Percentiles rank a stretch among this genome's conserved stretches.
phyloP scores from a whole-genome alignment of 2,797 vertebrate genomes.

The Astyanax mexicanus region DNA sequence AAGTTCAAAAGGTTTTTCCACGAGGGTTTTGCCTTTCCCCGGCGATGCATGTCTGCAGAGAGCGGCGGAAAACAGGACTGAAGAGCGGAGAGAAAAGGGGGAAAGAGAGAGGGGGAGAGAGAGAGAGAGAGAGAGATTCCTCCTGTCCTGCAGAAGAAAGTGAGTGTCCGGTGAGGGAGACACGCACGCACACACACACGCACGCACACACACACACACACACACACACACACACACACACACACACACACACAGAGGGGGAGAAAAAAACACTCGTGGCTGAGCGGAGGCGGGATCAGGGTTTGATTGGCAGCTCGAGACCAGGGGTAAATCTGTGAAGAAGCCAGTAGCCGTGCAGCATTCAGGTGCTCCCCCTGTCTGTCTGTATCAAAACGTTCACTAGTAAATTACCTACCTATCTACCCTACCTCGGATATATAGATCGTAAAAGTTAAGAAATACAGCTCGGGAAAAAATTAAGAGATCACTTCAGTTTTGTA shows the following conservation, averaged over 20 bases:
- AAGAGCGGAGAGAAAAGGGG: conserved; percentile 4
- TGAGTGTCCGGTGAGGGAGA: conserved; percentile 13
- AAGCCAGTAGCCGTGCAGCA: not conserved
- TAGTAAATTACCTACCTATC: no score
- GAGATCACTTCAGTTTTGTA: no score
- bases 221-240: conserved; percentile 12
- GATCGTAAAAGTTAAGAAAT: no score
- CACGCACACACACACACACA: not conserved
- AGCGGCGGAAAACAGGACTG: conserved; percentile 44
- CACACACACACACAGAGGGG: conserved; percentile 20
- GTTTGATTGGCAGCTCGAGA: conserved; percentile 38
- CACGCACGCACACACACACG: no score
- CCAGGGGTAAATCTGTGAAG: not conserved
- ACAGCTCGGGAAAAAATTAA: no score
- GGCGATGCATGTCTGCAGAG: conserved; percentile 74
- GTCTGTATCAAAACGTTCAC: not conserved
- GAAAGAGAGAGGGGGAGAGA: conserved; percentile 25
- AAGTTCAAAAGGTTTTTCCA: conserved; percentile 69
- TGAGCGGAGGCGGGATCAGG: conserved; percentile 38
- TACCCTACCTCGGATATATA: no score
- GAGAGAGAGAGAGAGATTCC: not conserved
- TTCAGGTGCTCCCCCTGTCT: not conserved
- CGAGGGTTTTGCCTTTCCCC: conserved; percentile 59
- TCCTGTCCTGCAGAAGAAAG: conserved; percentile 10
- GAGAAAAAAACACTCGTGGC: conserved; percentile 35